Evolutionary conservation across 2,888 invertebrate genomes (phyloP), one percentile per base, ranked within the genome.

Genomic region (Acanthosoma haemorrhoidale): DNA sequence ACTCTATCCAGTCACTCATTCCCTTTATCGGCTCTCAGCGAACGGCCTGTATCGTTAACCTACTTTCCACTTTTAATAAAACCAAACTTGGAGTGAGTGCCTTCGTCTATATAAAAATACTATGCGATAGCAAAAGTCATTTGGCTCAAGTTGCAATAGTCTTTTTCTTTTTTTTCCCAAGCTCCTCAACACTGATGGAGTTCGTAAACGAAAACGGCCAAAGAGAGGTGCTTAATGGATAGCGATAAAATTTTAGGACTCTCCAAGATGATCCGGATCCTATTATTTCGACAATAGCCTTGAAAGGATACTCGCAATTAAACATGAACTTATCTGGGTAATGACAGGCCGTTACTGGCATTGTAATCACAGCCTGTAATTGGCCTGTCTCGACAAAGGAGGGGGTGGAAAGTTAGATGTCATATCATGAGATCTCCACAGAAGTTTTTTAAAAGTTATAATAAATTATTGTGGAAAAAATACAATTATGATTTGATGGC

Each of bases 91-190:
- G 29, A n/a, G 29, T 51, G n/a, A n/a, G n/a, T n/a, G n/a, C n/a
- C n/a, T n/a, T n/a, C n/a, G n/a, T 51, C 51, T 25, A 51, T 51
- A 25, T 51, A 51, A 51, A 51, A 51, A 51, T 51, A 51, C 29
- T 8, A 25, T 3, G 21, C 18, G 43, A 51, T 51, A 51, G 29
- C 25, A n/a, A 13, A 51, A 51, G 13, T 25, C 51, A 51, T 51
- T 51, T 29, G 13, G 13, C 43, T 3, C n/a, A 1, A 51, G 51
- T n/a, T 13, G 25, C 21, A 13, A 51, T 25, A n/a, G n/a, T n/a
- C n/a, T n/a, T n/a, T n/a, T n/a, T n/a, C n/a, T n/a, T n/a, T n/a
- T n/a, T n/a, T n/a, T n/a, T n/a, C n/a, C n/a, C n/a, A n/a, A 25
- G 21, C 25, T n/a, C 29, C 25, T 1, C 13, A 25, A 11, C 3